Conservation (phyloP, 2,797 vertebrate genomes). For the Luscinia luscinia region DNA sequence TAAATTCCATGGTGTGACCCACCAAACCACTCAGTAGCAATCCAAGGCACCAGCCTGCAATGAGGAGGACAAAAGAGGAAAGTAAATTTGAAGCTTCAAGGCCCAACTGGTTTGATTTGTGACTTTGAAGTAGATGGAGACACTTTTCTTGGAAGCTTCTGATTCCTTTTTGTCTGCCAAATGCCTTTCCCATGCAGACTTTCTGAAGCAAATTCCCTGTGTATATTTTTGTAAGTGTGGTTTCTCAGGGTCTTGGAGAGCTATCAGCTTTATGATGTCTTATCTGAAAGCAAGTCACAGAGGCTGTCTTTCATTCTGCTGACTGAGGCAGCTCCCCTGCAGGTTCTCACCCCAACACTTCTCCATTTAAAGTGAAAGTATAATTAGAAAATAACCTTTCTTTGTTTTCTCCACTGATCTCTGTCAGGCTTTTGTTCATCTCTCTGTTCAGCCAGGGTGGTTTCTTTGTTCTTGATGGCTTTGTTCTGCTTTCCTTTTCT, state of each 20-base stretch:
- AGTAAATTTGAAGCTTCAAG: slow-evolving; percentile 44
- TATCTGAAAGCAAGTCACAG: slow-evolving; percentile 44
- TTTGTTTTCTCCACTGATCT: background rate
- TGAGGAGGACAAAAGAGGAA: slow-evolving; percentile 51
- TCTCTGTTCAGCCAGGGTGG: background rate
- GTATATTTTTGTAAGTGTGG: slow-evolving; percentile 64
- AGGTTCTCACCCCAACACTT: slow-evolving; percentile 28
- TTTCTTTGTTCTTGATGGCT: background rate
- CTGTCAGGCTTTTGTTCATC: background rate
- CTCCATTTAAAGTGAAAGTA: slow-evolving; percentile 3
- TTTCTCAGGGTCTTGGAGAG: slow-evolving; percentile 60
- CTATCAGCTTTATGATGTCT: slow-evolving; percentile 61
- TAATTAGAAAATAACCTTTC: slow-evolving; percentile 5
- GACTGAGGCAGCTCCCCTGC: slow-evolving; percentile 29
- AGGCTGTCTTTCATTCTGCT: slow-evolving; percentile 48
- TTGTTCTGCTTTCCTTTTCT: background rate
- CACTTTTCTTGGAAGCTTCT: slow-evolving; percentile 44
- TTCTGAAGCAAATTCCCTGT: background rate
- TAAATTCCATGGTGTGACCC: background rate
- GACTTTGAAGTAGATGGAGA: slow-evolving; percentile 9
- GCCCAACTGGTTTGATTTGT: slow-evolving; percentile 30
- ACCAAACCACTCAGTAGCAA: slow-evolving; percentile 32
- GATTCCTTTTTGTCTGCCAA: slow-evolving; percentile 37
- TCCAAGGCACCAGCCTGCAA: slow-evolving; percentile 29
- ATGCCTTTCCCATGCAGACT: slow-evolving; percentile 26